Evolutionary conservation across 92 coral and sea anemone species (phyloP), one percentile per base, ranked within the genome.

Genomic region (Desmophyllum pertusum): DNA sequence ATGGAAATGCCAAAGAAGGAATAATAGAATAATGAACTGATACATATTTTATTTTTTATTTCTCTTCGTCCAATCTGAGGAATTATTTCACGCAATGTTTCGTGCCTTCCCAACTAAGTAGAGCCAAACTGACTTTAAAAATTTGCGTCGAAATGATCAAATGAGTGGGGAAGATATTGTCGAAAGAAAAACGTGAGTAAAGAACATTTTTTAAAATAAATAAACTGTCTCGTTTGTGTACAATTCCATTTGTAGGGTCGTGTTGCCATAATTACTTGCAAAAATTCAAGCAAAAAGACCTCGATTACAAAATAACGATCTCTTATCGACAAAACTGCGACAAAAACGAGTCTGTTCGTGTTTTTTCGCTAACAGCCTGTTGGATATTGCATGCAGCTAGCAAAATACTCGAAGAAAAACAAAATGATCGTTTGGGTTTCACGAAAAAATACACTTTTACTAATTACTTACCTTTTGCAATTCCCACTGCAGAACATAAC

Each of bases 391-490:
- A 8, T 55, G 25, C 29, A 8, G 10, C 31, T 25, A 25, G 13
- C 8, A 59, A 59, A 59, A 25, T 59, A 59, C 35, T 59, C 65
- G 35, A 59, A 3, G 65, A 59, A 25, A 25, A 48, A 48, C 13
- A 48, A 48, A 48, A 48, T 48, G 19, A 15, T 3, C 53, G 51
- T 15, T 15, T 48, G 53, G 19, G 21, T 48, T 13, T 13, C 53
- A 48, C 13, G 53, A 14, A 48, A 27, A 59, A 59, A n/a, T n/a
- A n/a, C n/a, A n/a, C n/a, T n/a, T n/a, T n/a, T n/a, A n/a, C n/a
- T 50, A 30, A 2, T 33, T 53, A 10, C 84, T 80, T 55, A 80
- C 84, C 84, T 3, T 80, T 45, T 8, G 15, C 50, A 48, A 80
- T 7, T 40, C 84, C 62, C 33, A 68, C 14, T 50, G 64, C 48